Base-by-base conservation (phyloP, 2,113 vertebrate species). In the Amphiprion ocellaris region DNA sequence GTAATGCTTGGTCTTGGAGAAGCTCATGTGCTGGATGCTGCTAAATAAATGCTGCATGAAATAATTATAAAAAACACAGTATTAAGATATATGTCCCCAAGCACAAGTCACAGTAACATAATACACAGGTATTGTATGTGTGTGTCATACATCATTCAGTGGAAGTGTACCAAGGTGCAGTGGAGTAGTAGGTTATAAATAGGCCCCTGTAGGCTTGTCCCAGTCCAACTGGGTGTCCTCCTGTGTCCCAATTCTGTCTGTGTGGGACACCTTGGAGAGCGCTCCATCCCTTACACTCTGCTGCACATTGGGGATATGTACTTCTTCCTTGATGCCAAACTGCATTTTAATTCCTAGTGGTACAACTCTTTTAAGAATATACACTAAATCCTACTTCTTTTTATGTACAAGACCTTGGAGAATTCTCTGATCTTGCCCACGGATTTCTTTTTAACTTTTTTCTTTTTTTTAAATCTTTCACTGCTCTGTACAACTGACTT, bases 161-260 rank as follows among this genome's bases (percentile, higher is more conserved):
- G 14, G 26, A 71, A 61, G 30, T 76, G 78, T 71, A 75, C 44
- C 24, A 55, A 64, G 81, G 72, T 88, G 74, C 79, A 82, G 74
- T 65, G 60, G 62, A 76, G 74, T 73, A 72, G 67, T 77, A 24
- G 81, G 56, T 83, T 90, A 90, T 86, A 80, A 90, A 92, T 90
- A 70, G 77, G 66, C 61, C 59, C 83, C 70, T 47, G 56, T 68
- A 71, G 69, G 82, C 78, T 55, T 55, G 67, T 87, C 70, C 71
- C 59, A 77, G 77, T 85, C 86, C 85, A 79, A 86, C 64, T 75
- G 52, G 78, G 74, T 89, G 87, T 90, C 87, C 88, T 86, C 66
- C 4, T 50, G 77, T 89, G 91, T 76, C 87, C 93, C 83, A 91
- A 53, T 92, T 94, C 88, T 93, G 93, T 92, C 92, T 88, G 61